phyloP scores from a whole-genome alignment of 2,113 vertebrate species.

The Rhineura floridana region DNA sequence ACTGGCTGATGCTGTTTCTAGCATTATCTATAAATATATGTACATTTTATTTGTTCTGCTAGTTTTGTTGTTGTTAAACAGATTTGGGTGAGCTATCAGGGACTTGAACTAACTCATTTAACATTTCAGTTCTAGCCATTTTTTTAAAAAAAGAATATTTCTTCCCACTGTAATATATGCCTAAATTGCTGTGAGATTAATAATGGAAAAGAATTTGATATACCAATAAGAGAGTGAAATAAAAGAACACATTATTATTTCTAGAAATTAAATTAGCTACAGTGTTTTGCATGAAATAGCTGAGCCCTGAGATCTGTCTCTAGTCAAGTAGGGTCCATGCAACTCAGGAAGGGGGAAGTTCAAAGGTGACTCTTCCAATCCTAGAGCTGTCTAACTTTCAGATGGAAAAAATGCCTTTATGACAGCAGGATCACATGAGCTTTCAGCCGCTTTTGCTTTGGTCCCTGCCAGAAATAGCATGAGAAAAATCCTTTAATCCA shows the following conservation, averaged over 20 bases:
- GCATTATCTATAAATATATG: background rate
- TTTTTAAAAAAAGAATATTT: conserved; percentile 23
- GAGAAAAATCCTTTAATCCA: background rate
- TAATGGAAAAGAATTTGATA: conserved; percentile 16
- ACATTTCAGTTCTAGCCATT: conserved; percentile 3
- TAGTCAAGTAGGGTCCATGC: background rate
- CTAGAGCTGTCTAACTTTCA: conserved; percentile 5
- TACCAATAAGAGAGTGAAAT: background rate
- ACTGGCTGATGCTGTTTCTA: background rate
- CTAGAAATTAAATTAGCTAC: conserved; percentile 38
- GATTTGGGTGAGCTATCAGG: background rate
- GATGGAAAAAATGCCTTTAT: background rate
- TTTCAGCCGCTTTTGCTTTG: background rate
- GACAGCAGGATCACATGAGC: background rate
- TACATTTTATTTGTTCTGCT: background rate
- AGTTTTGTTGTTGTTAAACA: background rate
- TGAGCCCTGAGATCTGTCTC: background rate
- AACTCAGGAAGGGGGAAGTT: conserved; percentile 28
- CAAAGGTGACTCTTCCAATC: conserved; percentile 22
- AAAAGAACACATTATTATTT: conserved; percentile 13
- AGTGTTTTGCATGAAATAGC: background rate
- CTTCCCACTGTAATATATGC: conserved; percentile 20
- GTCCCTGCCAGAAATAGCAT: conserved; percentile 7
- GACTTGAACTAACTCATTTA: conserved; percentile 6
- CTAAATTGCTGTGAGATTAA: background rate